Percentiles rank a stretch among this genome's conserved stretches.
Conservation (phyloP, 2,113 vertebrate species). For the Leucopternis melanops region DNA sequence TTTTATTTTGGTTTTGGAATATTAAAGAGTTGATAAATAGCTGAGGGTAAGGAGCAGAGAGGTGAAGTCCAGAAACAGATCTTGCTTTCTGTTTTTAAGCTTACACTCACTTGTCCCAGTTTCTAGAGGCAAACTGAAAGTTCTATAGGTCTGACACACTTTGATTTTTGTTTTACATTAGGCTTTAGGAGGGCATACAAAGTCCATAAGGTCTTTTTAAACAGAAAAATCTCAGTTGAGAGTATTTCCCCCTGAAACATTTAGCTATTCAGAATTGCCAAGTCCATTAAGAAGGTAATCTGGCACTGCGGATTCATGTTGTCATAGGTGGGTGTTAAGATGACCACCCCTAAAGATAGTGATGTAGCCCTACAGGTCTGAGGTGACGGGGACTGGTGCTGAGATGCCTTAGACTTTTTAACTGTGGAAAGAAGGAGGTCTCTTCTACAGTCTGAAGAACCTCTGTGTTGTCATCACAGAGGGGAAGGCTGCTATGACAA, state of each 20-base stretch:
- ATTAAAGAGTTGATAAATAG: not conserved
- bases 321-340: not conserved
- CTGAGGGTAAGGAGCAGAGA: not conserved
- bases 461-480: not conserved
- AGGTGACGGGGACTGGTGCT: not conserved
- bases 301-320: not conserved
- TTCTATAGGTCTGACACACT: not conserved
- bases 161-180: not conserved
- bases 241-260: not conserved
- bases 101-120: not conserved
- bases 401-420: not conserved
- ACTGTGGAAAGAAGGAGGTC: not conserved
- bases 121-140: not conserved
- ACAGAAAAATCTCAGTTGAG: not conserved
- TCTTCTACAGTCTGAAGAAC: not conserved
- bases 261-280: not conserved
- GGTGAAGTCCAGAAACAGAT: not conserved
- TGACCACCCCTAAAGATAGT: not conserved
- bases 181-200: not conserved
- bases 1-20: not conserved
- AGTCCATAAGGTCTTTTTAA: not conserved
- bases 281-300: not conserved
- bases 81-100: not conserved
- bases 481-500: not conserved
- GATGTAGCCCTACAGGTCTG: not conserved